Base-by-base conservation (phyloP, 2,888 invertebrate species). In the Molorchus minor region DNA sequence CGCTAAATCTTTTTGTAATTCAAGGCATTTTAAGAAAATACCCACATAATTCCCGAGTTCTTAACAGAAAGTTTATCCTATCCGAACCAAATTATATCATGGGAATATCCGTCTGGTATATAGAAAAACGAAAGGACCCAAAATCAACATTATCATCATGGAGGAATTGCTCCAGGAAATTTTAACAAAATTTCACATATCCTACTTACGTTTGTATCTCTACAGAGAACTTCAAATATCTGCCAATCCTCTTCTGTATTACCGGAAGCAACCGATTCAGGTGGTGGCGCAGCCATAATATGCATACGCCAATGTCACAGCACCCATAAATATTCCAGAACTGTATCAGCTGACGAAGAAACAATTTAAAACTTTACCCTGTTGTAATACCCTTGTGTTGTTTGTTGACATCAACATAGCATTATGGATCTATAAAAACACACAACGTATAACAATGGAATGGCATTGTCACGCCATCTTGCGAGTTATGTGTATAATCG, bases 181-280 rank as follows among this genome's bases (percentile, higher is more conserved):
- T n/a, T n/a, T n/a, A n/a, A n/a, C n/a, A n/a, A n/a, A n/a, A n/a
- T n/a, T n/a, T n/a, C n/a, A n/a, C 17, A 21, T 5, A 12, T 15
- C 19, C 16, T 41, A 77, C 80, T 77, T 77, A 87, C 87, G 80
- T 86, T 85, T 75, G 85, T 84, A 68, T 86, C 85, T 69, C 84
- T 85, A 68, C 87, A 86, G 61, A 91, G 80, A 3, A 86, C 84
- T 80, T 91, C 88, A 77, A 87, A 92, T 64, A 90, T 85, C 75
- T 86, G 86, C 88, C 91, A 90, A 78, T 92, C 91, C 75, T 91
- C 90, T 65, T 85, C 82, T 20, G 84, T 82, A 73, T 86, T 85
- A 57, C 81, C 69, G 49, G 71, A 72, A 25, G 62, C 56, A 35
- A 68, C 73, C 35, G 72, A 72, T 60, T 72, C 72, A 54, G 65